A percentile compares a stretch with the other conserved stretches of the same genome.
Evolutionary conservation across 2,888 invertebrate genomes (phyloP).

Genomic region (Nymphalis polychloros): DNA sequence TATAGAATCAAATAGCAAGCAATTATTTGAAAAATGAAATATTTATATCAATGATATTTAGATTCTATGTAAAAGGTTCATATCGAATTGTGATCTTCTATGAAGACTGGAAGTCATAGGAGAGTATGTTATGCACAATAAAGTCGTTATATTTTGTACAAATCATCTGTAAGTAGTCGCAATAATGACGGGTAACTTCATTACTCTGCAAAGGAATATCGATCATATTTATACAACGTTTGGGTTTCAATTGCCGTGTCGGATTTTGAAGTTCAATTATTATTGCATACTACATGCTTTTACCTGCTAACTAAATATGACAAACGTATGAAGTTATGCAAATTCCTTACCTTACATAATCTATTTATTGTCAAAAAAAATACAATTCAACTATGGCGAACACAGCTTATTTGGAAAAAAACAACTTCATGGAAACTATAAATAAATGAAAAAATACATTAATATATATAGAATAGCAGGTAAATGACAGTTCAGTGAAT

Average conservation of each 20-base stretch:
- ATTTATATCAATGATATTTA: constrained; percentile 1
- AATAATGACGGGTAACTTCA: constrained; percentile 15
- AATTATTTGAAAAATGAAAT: constrained; percentile 10
- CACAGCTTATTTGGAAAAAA: neutral
- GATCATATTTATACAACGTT: neutral
- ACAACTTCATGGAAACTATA: neutral
- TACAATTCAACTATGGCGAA: neutral
- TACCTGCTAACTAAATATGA: constrained; percentile 3
- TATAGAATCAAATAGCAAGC: constrained; percentile 35
- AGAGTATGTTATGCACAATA: constrained; percentile 70
- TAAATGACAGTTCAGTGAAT: constrained; percentile 2
- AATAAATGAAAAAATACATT: no score
- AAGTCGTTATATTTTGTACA: constrained; percentile 77
- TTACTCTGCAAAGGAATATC: constrained; percentile 5
- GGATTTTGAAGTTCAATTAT: neutral
- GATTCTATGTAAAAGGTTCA: constrained; percentile 62
- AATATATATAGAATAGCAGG: neutral
- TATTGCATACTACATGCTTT: constrained; percentile 7
- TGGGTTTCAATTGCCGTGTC: neutral
- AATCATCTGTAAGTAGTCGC: constrained; percentile 49
- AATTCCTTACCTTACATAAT: neutral
- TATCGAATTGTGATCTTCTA: constrained; percentile 65
- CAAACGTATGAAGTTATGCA: neutral
- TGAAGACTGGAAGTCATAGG: constrained; percentile 69
- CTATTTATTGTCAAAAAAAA: neutral